Conservation (phyloP, 53 echinoderm and acorn worm species). For the Echinometra lucunter region DNA sequence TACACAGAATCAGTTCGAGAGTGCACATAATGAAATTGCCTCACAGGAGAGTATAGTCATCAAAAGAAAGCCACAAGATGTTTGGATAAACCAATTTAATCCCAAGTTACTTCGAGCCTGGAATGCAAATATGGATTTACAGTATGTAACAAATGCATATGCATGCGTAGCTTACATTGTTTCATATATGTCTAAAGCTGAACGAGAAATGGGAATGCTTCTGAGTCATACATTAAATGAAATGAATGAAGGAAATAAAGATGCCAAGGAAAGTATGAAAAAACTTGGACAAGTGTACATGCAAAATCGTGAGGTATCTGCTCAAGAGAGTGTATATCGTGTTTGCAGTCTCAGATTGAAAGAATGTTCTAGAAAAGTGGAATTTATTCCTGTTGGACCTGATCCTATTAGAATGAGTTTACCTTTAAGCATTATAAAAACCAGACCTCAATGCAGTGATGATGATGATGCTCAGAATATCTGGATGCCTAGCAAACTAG, state of each 20-base stretch:
- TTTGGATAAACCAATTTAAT: conserved; percentile 81
- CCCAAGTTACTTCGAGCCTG: conserved; percentile 70
- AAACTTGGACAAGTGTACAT: conserved; percentile 74
- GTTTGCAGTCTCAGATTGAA: conserved; percentile 76
- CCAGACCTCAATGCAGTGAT: conserved; percentile 66
- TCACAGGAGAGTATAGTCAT: conserved; percentile 64
- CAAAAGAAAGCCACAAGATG: conserved; percentile 68
- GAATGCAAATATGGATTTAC: conserved; percentile 85
- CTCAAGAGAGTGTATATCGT: conserved; percentile 66
- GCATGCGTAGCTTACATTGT: conserved; percentile 78
- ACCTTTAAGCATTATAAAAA: conserved; percentile 74
- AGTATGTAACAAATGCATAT: conserved; percentile 73
- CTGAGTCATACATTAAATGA: conserved; percentile 73
- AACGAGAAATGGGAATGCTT: conserved; percentile 82
- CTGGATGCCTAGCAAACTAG: conserved; percentile 70
- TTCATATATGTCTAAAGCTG: conserved; percentile 82
- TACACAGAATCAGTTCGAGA: conserved; percentile 74
- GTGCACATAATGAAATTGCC: conserved; percentile 52
- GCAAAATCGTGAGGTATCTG: conserved; percentile 74
- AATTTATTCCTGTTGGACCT: conserved; percentile 79
- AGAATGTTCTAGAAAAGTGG: conserved; percentile 73
- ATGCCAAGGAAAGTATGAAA: conserved; percentile 70
- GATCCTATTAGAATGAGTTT: conserved; percentile 77
- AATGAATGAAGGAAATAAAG: conserved; percentile 75
- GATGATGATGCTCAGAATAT: conserved; percentile 29